Evolutionary conservation across 2,888 invertebrate genomes (phyloP).

Genomic region (Sialis lutaria): DNA sequence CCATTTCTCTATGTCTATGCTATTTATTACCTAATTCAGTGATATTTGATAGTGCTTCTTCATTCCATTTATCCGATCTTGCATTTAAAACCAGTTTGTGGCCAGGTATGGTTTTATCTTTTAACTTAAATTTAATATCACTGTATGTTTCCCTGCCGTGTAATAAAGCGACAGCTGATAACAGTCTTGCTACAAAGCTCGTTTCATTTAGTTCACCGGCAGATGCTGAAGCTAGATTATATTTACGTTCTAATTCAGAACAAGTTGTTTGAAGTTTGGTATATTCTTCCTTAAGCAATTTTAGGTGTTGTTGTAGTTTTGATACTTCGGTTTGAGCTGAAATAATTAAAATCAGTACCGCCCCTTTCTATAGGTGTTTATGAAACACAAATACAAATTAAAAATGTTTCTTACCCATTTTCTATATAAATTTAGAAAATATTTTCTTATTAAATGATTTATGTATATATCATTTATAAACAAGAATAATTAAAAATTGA

Average conservation of each 20-base stretch:
- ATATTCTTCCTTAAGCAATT: slow-evolving; percentile 77
- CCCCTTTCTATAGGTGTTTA: too few relatives aligned
- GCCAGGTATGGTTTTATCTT: slow-evolving; percentile 53
- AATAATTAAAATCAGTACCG: slow-evolving; percentile 8
- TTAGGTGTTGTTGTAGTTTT: slow-evolving; percentile 68
- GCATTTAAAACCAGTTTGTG: slow-evolving; percentile 84
- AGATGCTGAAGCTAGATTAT: slow-evolving; percentile 57
- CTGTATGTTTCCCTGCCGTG: slow-evolving; percentile 67
- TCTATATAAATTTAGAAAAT: too few relatives aligned
- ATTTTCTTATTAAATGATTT: too few relatives aligned
- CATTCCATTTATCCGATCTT: slow-evolving; percentile 74
- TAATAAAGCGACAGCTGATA: slow-evolving; percentile 65
- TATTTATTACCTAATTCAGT: slow-evolving; percentile 53
- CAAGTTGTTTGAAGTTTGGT: slow-evolving; percentile 71
- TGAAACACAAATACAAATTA: too few relatives aligned
- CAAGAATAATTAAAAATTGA: too few relatives aligned
- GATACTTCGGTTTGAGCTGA: slow-evolving; percentile 39
- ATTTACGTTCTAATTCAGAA: slow-evolving; percentile 68
- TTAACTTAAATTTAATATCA: slow-evolving; percentile 62
- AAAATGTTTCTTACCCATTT: too few relatives aligned
- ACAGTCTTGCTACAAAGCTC: slow-evolving; percentile 69
- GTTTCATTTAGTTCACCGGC: slow-evolving; percentile 46
- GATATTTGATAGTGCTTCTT: slow-evolving; percentile 45
- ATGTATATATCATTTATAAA: too few relatives aligned
- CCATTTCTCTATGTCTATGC: too few relatives aligned